phyloP scores from a whole-genome alignment of 2,888 invertebrate species.

The Pheosia gnoma region DNA sequence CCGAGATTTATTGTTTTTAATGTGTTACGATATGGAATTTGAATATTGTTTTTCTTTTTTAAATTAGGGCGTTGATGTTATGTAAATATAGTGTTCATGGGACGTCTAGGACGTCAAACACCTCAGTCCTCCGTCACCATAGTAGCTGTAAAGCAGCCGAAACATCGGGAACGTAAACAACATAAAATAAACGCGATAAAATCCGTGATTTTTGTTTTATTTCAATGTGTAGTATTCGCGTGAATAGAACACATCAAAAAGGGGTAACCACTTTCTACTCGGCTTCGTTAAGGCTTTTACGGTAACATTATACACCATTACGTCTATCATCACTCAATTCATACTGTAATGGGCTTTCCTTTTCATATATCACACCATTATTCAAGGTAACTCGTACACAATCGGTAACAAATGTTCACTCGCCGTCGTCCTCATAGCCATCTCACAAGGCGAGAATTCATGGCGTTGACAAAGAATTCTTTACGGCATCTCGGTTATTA shows the following conservation, averaged over 20 bases:
- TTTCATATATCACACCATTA: constrained; percentile 11
- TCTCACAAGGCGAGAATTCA: not conserved
- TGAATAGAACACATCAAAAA: no score
- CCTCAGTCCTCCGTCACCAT: no score
- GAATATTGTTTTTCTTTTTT: constrained; percentile 6
- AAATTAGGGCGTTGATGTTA: not conserved
- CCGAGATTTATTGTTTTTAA: constrained; percentile 30
- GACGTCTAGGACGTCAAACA: no score
- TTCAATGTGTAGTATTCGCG: no score
- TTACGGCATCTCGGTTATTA: not conserved
- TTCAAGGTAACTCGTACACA: constrained; percentile 9
- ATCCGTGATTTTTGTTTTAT: no score
- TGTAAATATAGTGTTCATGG: not conserved
- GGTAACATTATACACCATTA: no score
- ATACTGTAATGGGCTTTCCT: constrained; percentile 1
- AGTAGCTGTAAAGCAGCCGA: no score
- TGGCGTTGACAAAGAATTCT: constrained; percentile 5
- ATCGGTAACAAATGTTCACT: constrained; percentile 9
- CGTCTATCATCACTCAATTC: not conserved
- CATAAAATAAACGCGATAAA: no score
- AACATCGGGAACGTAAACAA: no score
- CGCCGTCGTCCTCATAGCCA: not conserved
- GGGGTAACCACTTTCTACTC: no score
- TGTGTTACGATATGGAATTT: not conserved
- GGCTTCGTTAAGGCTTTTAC: no score